Evolutionary conservation across 2,888 invertebrate species (phyloP), one percentile per base, ranked within the genome.

Genomic region (Nasonovia ribisnigri): DNA sequence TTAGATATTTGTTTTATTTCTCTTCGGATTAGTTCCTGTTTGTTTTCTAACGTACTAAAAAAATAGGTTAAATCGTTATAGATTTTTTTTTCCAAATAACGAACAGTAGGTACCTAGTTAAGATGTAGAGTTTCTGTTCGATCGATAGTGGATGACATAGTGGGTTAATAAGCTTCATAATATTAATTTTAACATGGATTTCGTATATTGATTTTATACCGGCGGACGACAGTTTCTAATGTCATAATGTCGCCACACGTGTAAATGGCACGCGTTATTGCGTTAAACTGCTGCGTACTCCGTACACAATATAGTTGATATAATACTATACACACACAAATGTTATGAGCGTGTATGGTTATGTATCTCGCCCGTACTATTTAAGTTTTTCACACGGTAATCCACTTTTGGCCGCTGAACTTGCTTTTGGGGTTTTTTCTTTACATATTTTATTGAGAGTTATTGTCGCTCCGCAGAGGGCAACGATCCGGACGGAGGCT

Each of bases 401-500:
- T 91, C 43, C 42, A 46, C 86, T 36, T 46, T 87, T 54, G 42
- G 77, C 51, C 24, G 24, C 10, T 4, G 20, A 84, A 91, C 43
- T 91, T 42, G 48, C 29, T 48, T 36, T 77, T 77, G 8, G 51
- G 84, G 51, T 29, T 90, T 51, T 67, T 90, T 43, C 57, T n/a
- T 91, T 91, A 84, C 42, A 54, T 84, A 42, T 91, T 84, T 91
- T 43, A 54, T 86, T 84, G 54, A 84, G 57, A 91, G 84, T 54
- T 86, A 86, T 91, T 86, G 84, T 57, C 54, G 57, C 11, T 4
- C 16, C 6, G 6, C 36, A 84, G 91, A 91, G 91, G 91, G 91
- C 86, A 91, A 91, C 84, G 91, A 48, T 86, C 91, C 43, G 26
- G 86, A 51, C 57, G 6, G 57, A 36, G 46, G 57, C 84, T 91